phyloP scores from a whole-genome alignment of 2,113 vertebrate species.

The Amphiprion ocellaris region DNA sequence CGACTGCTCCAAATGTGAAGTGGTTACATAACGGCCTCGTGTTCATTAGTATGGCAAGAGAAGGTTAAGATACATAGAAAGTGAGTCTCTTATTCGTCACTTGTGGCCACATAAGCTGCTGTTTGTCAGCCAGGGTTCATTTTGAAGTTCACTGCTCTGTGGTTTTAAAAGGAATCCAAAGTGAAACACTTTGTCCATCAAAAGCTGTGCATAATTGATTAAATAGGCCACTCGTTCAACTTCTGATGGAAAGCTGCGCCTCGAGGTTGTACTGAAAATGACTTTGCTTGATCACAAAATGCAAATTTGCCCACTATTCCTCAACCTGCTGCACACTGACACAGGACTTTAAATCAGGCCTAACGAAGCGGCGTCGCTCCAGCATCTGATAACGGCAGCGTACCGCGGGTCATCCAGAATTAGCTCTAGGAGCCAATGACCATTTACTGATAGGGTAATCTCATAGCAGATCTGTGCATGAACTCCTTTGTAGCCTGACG shows the following conservation, averaged over 20 bases:
- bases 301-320: slow-evolving; percentile 5
- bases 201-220: slow-evolving; percentile 23
- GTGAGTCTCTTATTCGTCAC: slow-evolving; percentile 4
- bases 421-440: slow-evolving; percentile 22
- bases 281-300: slow-evolving; percentile 33
- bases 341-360: slow-evolving; percentile 25
- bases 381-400: slow-evolving; percentile 25
- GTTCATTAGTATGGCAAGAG: background rate
- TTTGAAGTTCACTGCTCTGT: slow-evolving; percentile 5
- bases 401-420: background rate
- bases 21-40: background rate
- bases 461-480: slow-evolving; percentile 19
- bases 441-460: slow-evolving; percentile 41
- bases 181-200: slow-evolving; percentile 1
- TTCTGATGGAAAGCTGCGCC: slow-evolving; percentile 4
- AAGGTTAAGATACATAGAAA: background rate
- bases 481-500: slow-evolving; percentile 34
- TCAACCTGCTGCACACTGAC: background rate
- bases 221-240: slow-evolving; percentile 10
- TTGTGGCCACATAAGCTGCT: background rate
- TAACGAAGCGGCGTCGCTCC: background rate
- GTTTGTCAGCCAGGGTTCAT: background rate
- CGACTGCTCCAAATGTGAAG: background rate
- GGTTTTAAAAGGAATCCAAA: slow-evolving; percentile 18
- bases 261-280: slow-evolving; percentile 19